phyloP scores from a whole-genome alignment of 2,113 vertebrate species.

The Acrocephalus arundinaceus region DNA sequence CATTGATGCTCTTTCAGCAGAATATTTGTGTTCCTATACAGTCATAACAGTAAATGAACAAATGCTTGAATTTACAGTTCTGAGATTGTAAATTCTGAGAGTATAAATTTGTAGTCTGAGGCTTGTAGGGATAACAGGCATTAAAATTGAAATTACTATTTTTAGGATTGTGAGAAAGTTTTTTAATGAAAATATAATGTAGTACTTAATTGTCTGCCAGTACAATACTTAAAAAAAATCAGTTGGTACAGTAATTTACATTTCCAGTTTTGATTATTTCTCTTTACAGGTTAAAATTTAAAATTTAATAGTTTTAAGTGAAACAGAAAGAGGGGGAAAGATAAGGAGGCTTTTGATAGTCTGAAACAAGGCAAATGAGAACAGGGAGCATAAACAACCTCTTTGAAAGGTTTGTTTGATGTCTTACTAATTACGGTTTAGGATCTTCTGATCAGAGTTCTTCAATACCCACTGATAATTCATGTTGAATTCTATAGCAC shows the following conservation, averaged over 20 bases:
- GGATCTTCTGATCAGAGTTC: not conserved
- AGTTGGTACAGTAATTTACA: not conserved
- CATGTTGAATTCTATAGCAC: not conserved
- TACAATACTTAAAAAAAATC: not conserved
- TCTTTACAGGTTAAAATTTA: not conserved
- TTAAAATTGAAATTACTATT: not conserved
- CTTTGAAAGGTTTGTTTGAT: slow-evolving; percentile 9
- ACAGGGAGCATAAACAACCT: not conserved
- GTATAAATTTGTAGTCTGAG: not conserved
- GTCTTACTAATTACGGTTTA: not conserved
- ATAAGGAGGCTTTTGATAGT: not conserved
- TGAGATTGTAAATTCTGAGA: not conserved
- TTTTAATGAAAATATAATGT: not conserved
- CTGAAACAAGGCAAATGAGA: not conserved
- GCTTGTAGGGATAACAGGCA: not conserved
- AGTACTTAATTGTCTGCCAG: not conserved
- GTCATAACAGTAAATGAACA: not conserved
- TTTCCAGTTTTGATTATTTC: not conserved
- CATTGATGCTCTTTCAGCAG: not conserved
- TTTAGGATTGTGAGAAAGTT: not conserved
- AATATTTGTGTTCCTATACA: not conserved
- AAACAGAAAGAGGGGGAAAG: not conserved
- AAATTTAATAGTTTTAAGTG: not conserved
- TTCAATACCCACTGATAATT: not conserved
- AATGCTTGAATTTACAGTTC: not conserved